A percentile compares a stretch with the other conserved stretches of the same genome.
phyloP scores from a whole-genome alignment of 2,888 invertebrate genomes.

The Odiellus spinosus region DNA sequence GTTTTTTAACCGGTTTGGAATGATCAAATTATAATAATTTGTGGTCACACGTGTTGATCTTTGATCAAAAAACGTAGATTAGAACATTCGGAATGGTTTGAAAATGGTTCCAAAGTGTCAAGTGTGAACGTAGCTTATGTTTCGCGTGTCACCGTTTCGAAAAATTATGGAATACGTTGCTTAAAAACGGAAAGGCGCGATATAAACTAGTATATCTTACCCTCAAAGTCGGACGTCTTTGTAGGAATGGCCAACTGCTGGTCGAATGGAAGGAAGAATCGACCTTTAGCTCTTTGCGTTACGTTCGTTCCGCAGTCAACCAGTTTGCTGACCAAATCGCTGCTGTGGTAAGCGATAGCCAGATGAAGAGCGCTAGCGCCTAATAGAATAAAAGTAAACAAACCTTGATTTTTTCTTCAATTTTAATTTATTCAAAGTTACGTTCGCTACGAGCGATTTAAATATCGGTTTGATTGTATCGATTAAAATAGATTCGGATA shows the following conservation, averaged over 20 bases:
- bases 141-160: neutral
- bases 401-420: neutral
- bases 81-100: too few relatives aligned
- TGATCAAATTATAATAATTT: too few relatives aligned
- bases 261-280: conserved; percentile 67
- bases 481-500: too few relatives aligned
- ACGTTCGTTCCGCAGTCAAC: conserved; percentile 84
- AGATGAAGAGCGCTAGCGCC: conserved; percentile 85
- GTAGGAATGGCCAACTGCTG: neutral
- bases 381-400: conserved; percentile 25
- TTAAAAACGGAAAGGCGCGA: neutral
- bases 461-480: too few relatives aligned
- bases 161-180: neutral
- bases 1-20: too few relatives aligned
- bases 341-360: conserved; percentile 90
- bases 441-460: too few relatives aligned
- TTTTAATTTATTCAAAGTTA: too few relatives aligned
- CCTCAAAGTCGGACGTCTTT: conserved; percentile 1
- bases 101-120: too few relatives aligned
- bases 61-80: too few relatives aligned
- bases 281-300: conserved; percentile 78
- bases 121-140: too few relatives aligned
- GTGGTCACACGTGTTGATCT: neutral
- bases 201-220: neutral
- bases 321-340: conserved; percentile 79